Percentiles rank a stretch among this genome's conserved stretches.
Evolutionary conservation across 2,888 invertebrate species (phyloP).

Genomic region (Lamproptera curius): DNA sequence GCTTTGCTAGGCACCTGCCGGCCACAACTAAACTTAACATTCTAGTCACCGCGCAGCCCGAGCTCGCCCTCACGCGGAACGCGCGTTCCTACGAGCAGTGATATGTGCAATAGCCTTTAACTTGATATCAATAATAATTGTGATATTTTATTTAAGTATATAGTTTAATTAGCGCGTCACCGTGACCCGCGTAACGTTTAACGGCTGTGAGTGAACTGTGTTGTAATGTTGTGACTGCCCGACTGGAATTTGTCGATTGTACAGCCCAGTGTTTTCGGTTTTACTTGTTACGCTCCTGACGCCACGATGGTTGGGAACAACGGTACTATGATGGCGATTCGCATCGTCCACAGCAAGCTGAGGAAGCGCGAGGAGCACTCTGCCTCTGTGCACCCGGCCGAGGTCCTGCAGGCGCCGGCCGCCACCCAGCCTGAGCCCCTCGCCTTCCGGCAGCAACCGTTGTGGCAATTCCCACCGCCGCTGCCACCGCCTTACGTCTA

Average conservation of each 20-base stretch:
- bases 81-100: slow-evolving; percentile 77
- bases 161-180: slow-evolving; percentile 68
- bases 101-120: slow-evolving; percentile 75
- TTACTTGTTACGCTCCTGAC: slow-evolving; percentile 65
- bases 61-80: slow-evolving; percentile 72
- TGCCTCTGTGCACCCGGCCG: slow-evolving; percentile 83
- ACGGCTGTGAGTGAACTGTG: slow-evolving; percentile 77
- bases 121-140: slow-evolving; percentile 42
- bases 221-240: slow-evolving; percentile 74
- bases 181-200: slow-evolving; percentile 48
- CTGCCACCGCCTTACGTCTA: slow-evolving; percentile 87
- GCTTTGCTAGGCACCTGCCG: slow-evolving; percentile 80
- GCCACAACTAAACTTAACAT: slow-evolving; percentile 70
- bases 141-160: slow-evolving; percentile 72
- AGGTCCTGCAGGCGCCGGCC: slow-evolving; percentile 79
- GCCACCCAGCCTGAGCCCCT: slow-evolving; percentile 74
- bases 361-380: slow-evolving; percentile 90
- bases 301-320: slow-evolving; percentile 90
- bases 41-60: slow-evolving; percentile 77
- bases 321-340: slow-evolving; percentile 92
- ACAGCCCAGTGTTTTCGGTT: slow-evolving; percentile 70
- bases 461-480: slow-evolving; percentile 92
- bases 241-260: slow-evolving; percentile 73
- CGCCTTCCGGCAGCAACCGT: slow-evolving; percentile 83
- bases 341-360: slow-evolving; percentile 94